phyloP scores from a whole-genome alignment of 2,888 invertebrate genomes.

The Cerastis rubricosa region DNA sequence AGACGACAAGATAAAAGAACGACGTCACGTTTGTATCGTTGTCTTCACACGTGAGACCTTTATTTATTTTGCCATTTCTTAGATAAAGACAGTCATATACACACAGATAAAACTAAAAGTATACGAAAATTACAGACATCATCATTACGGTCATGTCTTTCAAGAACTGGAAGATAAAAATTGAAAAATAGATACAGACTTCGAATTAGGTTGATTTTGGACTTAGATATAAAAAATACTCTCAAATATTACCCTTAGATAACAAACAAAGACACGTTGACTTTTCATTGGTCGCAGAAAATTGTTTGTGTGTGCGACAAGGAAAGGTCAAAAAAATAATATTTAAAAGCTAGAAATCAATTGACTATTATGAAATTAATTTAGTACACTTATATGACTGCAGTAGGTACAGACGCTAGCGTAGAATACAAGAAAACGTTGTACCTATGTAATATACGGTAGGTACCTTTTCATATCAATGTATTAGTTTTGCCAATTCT shows the following conservation, averaged over 20 bases:
- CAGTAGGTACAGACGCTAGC: background rate
- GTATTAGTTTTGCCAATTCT: background rate
- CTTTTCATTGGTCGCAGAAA: background rate
- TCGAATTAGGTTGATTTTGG: background rate
- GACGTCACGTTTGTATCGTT: slow-evolving; percentile 33
- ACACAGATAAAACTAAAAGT: slow-evolving; percentile 19
- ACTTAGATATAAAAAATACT: background rate
- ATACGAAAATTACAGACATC: slow-evolving; percentile 1
- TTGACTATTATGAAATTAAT: background rate
- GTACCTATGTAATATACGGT: background rate
- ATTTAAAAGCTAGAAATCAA: background rate
- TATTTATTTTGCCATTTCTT: slow-evolving; percentile 38
- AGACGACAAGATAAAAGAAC: slow-evolving; percentile 13
- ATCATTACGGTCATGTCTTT: slow-evolving; percentile 1
- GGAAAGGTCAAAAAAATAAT: background rate
- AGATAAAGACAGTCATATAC: slow-evolving; percentile 21
- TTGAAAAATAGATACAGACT: background rate
- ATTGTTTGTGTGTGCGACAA: background rate
- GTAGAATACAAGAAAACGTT: background rate
- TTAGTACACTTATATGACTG: background rate
- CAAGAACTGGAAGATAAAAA: background rate
- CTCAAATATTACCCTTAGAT: background rate
- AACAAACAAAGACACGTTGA: slow-evolving; percentile 3
- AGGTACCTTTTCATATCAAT: background rate
- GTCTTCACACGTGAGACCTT: slow-evolving; percentile 28